Conservation (phyloP, 1,140 invertebrate species). For the Eubasilissa regina region DNA sequence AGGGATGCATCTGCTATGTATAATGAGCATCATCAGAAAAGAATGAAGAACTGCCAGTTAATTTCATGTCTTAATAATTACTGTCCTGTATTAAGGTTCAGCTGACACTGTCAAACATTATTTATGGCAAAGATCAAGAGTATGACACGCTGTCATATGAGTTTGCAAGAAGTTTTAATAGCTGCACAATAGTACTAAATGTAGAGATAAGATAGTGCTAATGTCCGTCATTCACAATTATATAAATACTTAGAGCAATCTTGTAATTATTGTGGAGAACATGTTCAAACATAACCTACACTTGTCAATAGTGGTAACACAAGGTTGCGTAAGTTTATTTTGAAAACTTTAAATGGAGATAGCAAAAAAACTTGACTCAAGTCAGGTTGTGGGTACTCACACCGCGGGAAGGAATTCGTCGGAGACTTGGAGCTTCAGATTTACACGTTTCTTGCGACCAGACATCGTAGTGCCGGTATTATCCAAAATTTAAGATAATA, state of each 20-base stretch:
- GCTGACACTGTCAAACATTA: too few relatives aligned
- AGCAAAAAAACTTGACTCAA: background rate
- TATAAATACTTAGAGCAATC: constrained; percentile 23
- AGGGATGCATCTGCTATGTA: too few relatives aligned
- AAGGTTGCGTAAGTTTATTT: constrained; percentile 22
- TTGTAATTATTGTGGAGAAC: too few relatives aligned
- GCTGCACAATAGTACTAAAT: too few relatives aligned
- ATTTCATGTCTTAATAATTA: too few relatives aligned
- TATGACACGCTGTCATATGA: too few relatives aligned
- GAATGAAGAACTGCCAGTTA: too few relatives aligned
- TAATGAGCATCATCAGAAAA: too few relatives aligned
- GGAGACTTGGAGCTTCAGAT: constrained; percentile 70
- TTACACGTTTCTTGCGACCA: constrained; percentile 62
- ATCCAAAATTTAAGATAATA: constrained; percentile 36
- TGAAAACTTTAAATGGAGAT: constrained; percentile 1
- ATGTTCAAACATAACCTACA: constrained; percentile 20
- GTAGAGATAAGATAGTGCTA: too few relatives aligned
- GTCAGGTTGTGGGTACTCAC: constrained; percentile 62
- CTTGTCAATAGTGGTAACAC: constrained; percentile 1
- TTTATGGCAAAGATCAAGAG: too few relatives aligned
- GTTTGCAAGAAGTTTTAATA: too few relatives aligned
- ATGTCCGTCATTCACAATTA: background rate
- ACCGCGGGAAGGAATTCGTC: constrained; percentile 67
- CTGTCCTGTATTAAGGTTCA: too few relatives aligned
- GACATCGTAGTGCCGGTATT: constrained; percentile 49